A percentile compares a stretch with the other conserved stretches of the same genome.
Evolutionary conservation across 2,113 vertebrate genomes (phyloP).

Genomic region (Seriola rivoliana): DNA sequence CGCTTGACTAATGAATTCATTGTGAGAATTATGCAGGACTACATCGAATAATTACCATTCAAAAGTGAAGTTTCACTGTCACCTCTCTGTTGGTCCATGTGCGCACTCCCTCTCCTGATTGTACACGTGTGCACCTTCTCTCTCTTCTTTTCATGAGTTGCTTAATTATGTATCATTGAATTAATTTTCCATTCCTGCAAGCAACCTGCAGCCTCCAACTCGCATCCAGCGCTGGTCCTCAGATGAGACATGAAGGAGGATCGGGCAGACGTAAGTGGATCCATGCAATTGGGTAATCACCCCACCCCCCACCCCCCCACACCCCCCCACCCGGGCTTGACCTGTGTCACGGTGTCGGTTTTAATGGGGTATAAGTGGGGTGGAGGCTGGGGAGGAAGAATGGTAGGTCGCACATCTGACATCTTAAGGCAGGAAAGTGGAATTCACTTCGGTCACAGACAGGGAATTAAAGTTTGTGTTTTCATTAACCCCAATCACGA

Average conservation of each 20-base stretch:
- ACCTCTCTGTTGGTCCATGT: neutral
- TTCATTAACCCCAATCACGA: too few relatives aligned
- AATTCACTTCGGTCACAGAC: neutral
- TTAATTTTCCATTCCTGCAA: neutral
- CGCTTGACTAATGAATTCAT: neutral
- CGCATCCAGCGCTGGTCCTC: neutral
- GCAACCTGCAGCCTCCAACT: neutral
- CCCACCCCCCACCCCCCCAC: too few relatives aligned
- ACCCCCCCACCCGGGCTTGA: neutral
- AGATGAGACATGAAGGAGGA: neutral
- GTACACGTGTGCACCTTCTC: neutral
- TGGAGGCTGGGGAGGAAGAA: too few relatives aligned
- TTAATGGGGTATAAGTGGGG: too few relatives aligned
- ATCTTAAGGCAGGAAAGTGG: neutral
- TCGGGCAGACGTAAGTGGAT: neutral
- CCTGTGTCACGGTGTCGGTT: too few relatives aligned
- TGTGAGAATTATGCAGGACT: neutral
- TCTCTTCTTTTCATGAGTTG: neutral
- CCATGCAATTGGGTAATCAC: neutral
- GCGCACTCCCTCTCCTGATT: neutral
- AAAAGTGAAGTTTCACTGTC: neutral
- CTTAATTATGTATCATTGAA: neutral
- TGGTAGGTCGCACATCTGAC: too few relatives aligned
- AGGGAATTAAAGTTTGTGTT: too few relatives aligned
- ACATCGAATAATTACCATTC: neutral